These are phyloP conservation scores for Malurus alboscapulatus DNA, from an alignment of 2,113 vertebrate genomes.

Conservation along the genomic window DNA sequence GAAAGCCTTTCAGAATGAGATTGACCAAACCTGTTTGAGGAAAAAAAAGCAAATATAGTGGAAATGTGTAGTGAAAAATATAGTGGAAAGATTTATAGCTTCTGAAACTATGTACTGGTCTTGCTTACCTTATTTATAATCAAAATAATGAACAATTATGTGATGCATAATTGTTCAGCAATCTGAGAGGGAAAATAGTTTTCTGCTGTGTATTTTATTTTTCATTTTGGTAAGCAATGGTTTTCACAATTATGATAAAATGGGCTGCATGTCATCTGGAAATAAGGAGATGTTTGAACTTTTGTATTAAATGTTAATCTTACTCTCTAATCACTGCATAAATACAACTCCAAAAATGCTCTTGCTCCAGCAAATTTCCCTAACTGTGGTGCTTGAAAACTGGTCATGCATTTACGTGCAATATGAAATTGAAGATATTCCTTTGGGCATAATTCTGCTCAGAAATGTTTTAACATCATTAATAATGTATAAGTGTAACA, in stretches of 20 bases:
- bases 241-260: neutral
- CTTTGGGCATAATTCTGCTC: neutral
- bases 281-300: neutral
- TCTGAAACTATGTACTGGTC: neutral
- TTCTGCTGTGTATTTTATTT: neutral
- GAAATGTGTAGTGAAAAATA: neutral
- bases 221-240: neutral
- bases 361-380: neutral
- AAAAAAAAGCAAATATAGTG: neutral
- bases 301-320: neutral
- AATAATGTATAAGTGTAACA: neutral
- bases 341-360: neutral
- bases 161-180: neutral
- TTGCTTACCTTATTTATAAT: neutral
- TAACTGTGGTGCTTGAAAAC: neutral
- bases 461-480: constrained; percentile 7
- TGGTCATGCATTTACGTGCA: neutral
- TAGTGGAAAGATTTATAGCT: neutral
- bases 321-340: neutral
- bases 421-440: neutral
- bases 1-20: neutral
- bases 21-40: neutral
- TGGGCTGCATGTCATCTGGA: neutral
- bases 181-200: neutral
- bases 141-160: neutral